Evolutionary conservation across 2,888 invertebrate genomes (phyloP), one percentile per base, ranked within the genome.

Genomic region (Limnephilus lunatus): DNA sequence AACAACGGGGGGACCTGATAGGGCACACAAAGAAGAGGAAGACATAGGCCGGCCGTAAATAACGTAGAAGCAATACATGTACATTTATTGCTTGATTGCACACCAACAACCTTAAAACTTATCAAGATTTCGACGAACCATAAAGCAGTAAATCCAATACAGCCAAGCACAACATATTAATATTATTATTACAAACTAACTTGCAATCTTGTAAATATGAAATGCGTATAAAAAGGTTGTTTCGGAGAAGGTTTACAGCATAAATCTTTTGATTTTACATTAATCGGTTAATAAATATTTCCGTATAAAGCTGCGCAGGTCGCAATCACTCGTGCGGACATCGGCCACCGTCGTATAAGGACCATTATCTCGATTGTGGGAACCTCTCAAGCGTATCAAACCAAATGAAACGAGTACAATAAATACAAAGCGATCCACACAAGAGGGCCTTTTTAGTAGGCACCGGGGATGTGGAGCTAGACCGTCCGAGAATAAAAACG

Each of bases 281-380:
- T 80, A 88, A 81, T 85, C 92, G 92, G 81, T 85, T 86, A 85
- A 92, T 88, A 89, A 85, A 90, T 81, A 81, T 92, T 91, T 91
- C 91, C 89, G 86, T 89, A 87, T 82, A 88, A 91, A 91, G 91
- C 86, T 91, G 19, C 32, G 32, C 85, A 85, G 86, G 90, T 92
- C 90, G 90, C 85, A 90, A 82, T 87, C 91, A 90, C 81, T 93
- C 93, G 93, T 93, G 93, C 92, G 92, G 91, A 92, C 91, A 92
- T 90, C 85, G 92, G 85, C 89, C 85, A 91, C 93, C 89, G 83
- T 90, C 92, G 90, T 92, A 93, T 93, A 91, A 91, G 93, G 91
- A n/a, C 90, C 90, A 93, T 93, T 93, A 93, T 93, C 93, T 92
- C 92, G 92, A 92, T 93, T 91, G 90, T 90, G 86, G 44, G 92